phyloP scores from a whole-genome alignment of 2,888 invertebrate species.

The Ochropacha duplaris region DNA sequence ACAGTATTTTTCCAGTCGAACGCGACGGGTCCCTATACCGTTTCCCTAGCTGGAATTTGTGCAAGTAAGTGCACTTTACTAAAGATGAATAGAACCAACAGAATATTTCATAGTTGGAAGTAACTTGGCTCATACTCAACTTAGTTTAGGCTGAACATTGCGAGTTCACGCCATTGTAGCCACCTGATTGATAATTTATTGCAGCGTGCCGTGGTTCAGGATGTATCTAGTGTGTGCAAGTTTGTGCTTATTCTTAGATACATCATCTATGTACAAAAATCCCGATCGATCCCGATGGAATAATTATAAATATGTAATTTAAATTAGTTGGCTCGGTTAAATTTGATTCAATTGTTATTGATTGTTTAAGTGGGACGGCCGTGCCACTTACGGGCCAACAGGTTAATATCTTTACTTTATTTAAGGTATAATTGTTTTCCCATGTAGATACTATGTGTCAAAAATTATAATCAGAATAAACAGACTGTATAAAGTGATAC shows the following conservation, averaged over 20 bases:
- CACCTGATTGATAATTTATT: conserved; percentile 60
- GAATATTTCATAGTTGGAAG: conserved; percentile 60
- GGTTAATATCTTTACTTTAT: too few species aligned
- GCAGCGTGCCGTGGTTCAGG: conserved; percentile 25
- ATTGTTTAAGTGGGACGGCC: too few species aligned
- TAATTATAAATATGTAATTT: too few species aligned
- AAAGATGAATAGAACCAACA: conserved; percentile 57
- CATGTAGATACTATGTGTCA: too few species aligned
- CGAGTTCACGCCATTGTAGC: conserved; percentile 39
- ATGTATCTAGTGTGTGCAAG: conserved; percentile 10
- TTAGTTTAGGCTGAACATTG: conserved; percentile 43
- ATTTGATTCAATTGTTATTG: too few species aligned
- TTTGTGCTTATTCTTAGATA: neutral
- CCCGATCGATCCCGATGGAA: too few species aligned
- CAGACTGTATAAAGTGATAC: too few species aligned
- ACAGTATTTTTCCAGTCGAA: conserved; percentile 57
- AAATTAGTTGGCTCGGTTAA: too few species aligned
- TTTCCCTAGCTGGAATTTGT: conserved; percentile 53
- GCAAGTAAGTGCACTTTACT: conserved; percentile 61
- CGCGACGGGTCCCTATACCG: conserved; percentile 48
- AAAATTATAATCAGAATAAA: too few species aligned
- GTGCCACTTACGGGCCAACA: too few species aligned
- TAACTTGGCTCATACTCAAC: conserved; percentile 60
- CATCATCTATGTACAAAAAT: neutral
- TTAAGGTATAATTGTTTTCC: too few species aligned